Conservation (phyloP, 2,888 invertebrate genomes). For the Cheilosia soror region DNA sequence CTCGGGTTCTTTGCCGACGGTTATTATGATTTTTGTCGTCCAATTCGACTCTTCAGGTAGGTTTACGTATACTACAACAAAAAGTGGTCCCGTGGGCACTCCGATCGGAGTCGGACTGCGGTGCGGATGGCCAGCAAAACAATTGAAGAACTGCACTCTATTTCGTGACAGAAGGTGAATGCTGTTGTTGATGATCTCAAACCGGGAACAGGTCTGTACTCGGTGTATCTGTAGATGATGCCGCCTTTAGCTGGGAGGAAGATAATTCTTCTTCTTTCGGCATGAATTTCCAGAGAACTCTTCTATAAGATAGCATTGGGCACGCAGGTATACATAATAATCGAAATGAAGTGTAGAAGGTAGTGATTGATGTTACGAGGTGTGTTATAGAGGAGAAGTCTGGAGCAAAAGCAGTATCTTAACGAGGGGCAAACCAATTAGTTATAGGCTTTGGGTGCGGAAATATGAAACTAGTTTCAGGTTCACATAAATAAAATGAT, state of each 20-base stretch:
- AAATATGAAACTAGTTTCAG: neutral
- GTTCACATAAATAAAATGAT: constrained; percentile 3
- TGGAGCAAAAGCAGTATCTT: neutral
- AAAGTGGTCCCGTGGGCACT: constrained; percentile 15
- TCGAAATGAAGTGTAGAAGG: constrained; percentile 22
- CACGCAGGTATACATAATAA: constrained; percentile 41
- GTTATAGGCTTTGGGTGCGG: constrained; percentile 28
- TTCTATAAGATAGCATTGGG: constrained; percentile 13
- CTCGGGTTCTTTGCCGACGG: constrained; percentile 20
- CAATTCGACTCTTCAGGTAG: constrained; percentile 35
- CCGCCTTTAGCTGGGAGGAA: constrained; percentile 17
- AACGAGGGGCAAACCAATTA: constrained; percentile 45
- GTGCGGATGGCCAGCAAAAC: neutral
- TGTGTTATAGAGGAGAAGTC: constrained; percentile 12
- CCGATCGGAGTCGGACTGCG: neutral
- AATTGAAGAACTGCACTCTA: constrained; percentile 43
- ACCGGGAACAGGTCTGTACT: constrained; percentile 43
- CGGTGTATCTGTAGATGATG: neutral
- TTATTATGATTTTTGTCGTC: constrained; percentile 55
- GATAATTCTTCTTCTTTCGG: constrained; percentile 34
- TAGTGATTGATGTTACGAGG: constrained; percentile 58
- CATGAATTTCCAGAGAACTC: constrained; percentile 36
- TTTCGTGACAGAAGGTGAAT: constrained; percentile 47
- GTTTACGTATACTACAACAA: neutral
- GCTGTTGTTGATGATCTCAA: constrained; percentile 33